Evolutionary conservation across 2,888 invertebrate species (phyloP).

Genomic region (Synanthedon vespiformis): DNA sequence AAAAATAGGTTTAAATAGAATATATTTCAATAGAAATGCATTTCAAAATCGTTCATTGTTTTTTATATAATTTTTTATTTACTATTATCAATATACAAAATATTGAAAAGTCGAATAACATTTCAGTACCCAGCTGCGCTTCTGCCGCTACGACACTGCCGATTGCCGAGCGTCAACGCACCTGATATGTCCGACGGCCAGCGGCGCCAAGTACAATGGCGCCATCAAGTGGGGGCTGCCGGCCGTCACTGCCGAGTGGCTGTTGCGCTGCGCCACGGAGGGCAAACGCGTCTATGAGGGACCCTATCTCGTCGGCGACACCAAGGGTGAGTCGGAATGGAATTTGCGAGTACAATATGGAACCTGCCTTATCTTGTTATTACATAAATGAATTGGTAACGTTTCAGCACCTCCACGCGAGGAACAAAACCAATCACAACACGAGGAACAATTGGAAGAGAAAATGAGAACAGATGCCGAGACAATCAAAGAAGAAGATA

Average conservation of each 20-base stretch:
- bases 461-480: not conserved
- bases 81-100: not conserved
- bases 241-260: slow-evolving; percentile 82
- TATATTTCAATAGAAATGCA: too few species aligned
- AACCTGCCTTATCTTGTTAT: too few species aligned
- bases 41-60: too few species aligned
- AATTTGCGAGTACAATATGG: too few species aligned
- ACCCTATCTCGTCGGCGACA: slow-evolving; percentile 72
- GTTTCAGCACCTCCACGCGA: too few species aligned
- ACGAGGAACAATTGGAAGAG: slow-evolving; percentile 1
- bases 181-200: slow-evolving; percentile 78
- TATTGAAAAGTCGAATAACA: not conserved
- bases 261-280: slow-evolving; percentile 74
- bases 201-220: slow-evolving; percentile 85
- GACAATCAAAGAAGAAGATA: slow-evolving; percentile 44
- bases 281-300: slow-evolving; percentile 68
- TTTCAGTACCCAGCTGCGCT: slow-evolving; percentile 50
- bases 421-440: slow-evolving; percentile 1
- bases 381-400: too few species aligned
- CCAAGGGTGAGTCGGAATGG: slow-evolving; percentile 35
- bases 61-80: too few species aligned
- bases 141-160: slow-evolving; percentile 53
- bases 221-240: slow-evolving; percentile 89
- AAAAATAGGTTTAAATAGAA: too few species aligned
- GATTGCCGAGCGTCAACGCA: slow-evolving; percentile 79